Base-by-base conservation (phyloP, 2,888 invertebrate species). In the Herminia tarsipennalis region DNA sequence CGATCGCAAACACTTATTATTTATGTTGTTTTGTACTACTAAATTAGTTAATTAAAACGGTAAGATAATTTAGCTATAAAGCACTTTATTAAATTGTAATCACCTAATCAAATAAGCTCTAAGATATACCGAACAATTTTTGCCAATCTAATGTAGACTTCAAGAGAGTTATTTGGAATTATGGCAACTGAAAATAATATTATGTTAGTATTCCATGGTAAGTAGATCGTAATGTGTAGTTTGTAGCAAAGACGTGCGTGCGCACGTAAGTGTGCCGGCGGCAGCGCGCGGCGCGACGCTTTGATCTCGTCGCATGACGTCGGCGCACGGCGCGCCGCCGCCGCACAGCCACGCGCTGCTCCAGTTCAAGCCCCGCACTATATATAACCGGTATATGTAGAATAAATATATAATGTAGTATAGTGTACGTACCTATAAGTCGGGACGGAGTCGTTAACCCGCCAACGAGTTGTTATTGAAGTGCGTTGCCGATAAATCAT, bases 401-500 rank as follows among this genome's bases (percentile, higher is more conserved):
- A 17, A 12, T 10, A 12, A 17, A 29, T 12, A 34, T 5, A 39
- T 21, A 25, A 5, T 24, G 14, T 4, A 3, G 5, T 20, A 5
- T n/a, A 18, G n/a, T 8, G 24, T 21, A 2, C 18, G 34, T 27
- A 29, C 2, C n/a, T n/a, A n/a, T n/a, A 13, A 9, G 36, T 20
- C 10, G 13, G 5, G 28, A 16, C 9, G 37, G 14, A 44, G 43
- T 53, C 53, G 41, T 53, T 47, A 29, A 58, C 49, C 41, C 45
- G 30, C 24, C 33, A 35, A 41, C 24, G 47, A 47, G 35, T 27
- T 36, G 39, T 44, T 46, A 49, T 52, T 49, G 41, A 37, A 41
- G 45, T 42, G 46, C 40, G 49, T 37, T 48, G 38, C 10, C 41
- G 28, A 22, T 37, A 48, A 21, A 42, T 56, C 48, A 43, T 36